These are phyloP conservation scores for Tachystola acroxantha DNA, from an alignment of 2,888 invertebrate genomes.

Conservation along the genomic window DNA sequence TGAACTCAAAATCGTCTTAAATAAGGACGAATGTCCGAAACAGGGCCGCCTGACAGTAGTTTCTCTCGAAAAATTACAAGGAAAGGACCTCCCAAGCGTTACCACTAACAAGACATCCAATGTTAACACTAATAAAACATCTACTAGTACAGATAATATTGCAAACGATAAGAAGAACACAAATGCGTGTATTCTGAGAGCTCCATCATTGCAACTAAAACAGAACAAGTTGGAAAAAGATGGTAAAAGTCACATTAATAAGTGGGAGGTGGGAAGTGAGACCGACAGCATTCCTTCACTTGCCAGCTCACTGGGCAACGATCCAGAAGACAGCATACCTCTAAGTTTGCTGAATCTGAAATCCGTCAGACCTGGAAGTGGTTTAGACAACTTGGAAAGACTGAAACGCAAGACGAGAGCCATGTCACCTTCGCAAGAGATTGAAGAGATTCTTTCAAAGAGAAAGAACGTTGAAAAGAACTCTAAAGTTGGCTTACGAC, in stretches of 20 bases:
- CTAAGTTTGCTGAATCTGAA: slow-evolving; percentile 69
- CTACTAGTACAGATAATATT: slow-evolving; percentile 24
- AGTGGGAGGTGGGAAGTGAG: slow-evolving; percentile 80
- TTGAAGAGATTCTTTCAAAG: slow-evolving; percentile 74
- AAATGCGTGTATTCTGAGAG: slow-evolving; percentile 57
- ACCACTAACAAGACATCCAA: slow-evolving; percentile 34
- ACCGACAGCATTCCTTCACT: slow-evolving; percentile 78
- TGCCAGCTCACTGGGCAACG: slow-evolving; percentile 64
- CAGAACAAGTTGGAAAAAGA: slow-evolving; percentile 61
- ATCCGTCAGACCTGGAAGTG: slow-evolving; percentile 43
- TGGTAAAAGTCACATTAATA: slow-evolving; percentile 59
- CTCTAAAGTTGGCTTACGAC: slow-evolving; percentile 50
- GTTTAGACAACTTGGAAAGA: slow-evolving; percentile 56
- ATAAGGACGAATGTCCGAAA: slow-evolving; percentile 71
- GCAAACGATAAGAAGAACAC: slow-evolving; percentile 41
- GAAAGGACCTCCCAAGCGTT: slow-evolving; percentile 48
- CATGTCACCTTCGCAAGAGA: slow-evolving; percentile 78
- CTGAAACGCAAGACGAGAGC: slow-evolving; percentile 78
- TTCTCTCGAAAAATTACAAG: slow-evolving; percentile 79
- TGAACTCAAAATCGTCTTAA: slow-evolving; percentile 68
- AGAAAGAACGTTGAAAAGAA: slow-evolving; percentile 56
- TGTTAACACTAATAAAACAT: slow-evolving; percentile 34
- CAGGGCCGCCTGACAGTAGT: slow-evolving; percentile 79
- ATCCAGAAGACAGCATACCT: slow-evolving; percentile 79
- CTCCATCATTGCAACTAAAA: slow-evolving; percentile 63